Evolutionary conservation across 2,113 vertebrate genomes (phyloP).

Genomic region (Daubentonia madagascariensis): DNA sequence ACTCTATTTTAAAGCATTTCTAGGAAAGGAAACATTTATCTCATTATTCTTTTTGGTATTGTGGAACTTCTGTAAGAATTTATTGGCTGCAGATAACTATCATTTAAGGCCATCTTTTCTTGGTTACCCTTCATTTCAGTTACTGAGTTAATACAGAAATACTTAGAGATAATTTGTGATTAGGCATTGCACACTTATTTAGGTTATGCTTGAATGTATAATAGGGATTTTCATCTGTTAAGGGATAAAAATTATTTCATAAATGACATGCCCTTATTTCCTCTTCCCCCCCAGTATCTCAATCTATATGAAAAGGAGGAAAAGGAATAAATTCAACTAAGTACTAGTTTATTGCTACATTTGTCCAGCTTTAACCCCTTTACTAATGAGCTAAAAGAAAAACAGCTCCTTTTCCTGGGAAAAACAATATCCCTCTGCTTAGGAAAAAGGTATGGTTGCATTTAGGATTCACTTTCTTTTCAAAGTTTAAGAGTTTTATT

Average conservation of each 20-base stretch:
- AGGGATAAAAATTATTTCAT: neutral
- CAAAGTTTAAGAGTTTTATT: neutral
- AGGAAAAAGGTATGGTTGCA: neutral
- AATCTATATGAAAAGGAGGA: neutral
- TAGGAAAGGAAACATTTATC: neutral
- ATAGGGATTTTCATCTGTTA: neutral
- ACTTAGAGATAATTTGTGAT: neutral
- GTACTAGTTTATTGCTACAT: neutral
- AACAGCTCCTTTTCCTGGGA: neutral
- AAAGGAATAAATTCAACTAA: neutral
- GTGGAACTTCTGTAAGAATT: neutral
- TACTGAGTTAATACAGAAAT: neutral
- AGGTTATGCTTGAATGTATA: neutral
- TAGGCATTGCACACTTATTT: neutral
- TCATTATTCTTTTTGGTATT: neutral
- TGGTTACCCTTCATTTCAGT: neutral
- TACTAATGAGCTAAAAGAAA: neutral
- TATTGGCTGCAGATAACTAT: neutral
- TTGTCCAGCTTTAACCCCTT: neutral
- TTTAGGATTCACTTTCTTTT: neutral
- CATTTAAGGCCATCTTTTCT: neutral
- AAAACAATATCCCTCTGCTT: neutral
- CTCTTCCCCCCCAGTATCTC: neutral
- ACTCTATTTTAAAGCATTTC: constrained; percentile 4
- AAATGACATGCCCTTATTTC: neutral